These are phyloP conservation scores for Chlorodrepanis virens DNA, from an alignment of 2,113 vertebrate genomes.

Conservation along the genomic window DNA sequence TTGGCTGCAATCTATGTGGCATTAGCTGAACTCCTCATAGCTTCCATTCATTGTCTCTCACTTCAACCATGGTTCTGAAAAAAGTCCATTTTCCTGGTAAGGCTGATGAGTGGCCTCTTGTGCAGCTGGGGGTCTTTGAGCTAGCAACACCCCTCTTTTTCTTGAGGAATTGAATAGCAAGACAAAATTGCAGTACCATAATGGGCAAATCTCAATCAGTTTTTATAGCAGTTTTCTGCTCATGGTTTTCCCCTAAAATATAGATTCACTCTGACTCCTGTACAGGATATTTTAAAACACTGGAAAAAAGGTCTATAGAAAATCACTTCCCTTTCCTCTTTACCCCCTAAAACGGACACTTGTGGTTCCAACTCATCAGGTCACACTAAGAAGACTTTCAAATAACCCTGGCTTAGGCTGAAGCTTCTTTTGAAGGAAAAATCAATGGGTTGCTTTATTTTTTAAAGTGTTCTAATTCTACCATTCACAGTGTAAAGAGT, in stretches of 20 bases:
- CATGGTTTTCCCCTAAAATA: not conserved
- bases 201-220: not conserved
- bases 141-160: not conserved
- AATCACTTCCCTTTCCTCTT: constrained; percentile 11
- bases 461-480: constrained; percentile 56
- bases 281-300: not conserved
- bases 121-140: not conserved
- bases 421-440: constrained; percentile 66
- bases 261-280: not conserved
- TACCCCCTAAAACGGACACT: constrained; percentile 33
- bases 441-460: constrained; percentile 46
- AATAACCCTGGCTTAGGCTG: constrained; percentile 37
- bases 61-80: not conserved
- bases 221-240: not conserved
- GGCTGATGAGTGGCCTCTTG: not conserved
- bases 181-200: not conserved
- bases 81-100: not conserved
- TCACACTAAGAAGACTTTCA: constrained; percentile 67
- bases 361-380: constrained; percentile 39
- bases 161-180: not conserved
- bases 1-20: not conserved
- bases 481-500: constrained; percentile 39
- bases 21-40: not conserved
- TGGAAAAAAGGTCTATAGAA: not conserved
- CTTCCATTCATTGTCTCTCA: not conserved